Base-by-base conservation (phyloP, 1,140 invertebrate species). In the Musca domestica region DNA sequence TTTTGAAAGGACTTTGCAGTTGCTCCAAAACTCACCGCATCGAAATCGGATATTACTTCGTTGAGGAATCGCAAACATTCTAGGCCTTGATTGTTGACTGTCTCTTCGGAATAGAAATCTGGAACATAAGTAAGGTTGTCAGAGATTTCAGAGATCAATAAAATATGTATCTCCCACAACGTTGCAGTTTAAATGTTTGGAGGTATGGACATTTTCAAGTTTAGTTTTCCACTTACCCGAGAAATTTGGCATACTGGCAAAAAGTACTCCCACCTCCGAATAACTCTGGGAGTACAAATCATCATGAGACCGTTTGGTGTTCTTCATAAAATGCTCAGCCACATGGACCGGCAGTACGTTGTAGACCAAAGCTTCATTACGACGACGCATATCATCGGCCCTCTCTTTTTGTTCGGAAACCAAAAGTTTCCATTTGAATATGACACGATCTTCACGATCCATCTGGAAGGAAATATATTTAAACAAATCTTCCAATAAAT, bases 31-130 rank as follows among this genome's bases (percentile, higher is more conserved):
- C 88, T 88, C 85, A 95, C 93, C 72, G 94, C 92, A 87, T 98
- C 96, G 83, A 97, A 98, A 84, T 98, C 96, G 0, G 95, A 96
- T 75, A 98, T 98, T 67, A 98, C 95, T 89, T 98, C 96, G 81
- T 98, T 98, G 17, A 98, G 87, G 81, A 98, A 97, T 72, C 96
- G 87, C 67, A 98, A 86, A 84, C 96, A 98, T 83, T 98, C 95
- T 68, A 98, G 86, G 27, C 96, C 96, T 86, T 96, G 95, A 83
- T 97, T 97, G 81, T 98, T 96, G 15, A 97, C 95, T 17, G 91
- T 92, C 78, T 97, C 95, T 85, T 97, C 95, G 30, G 93, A 95
- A 81, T 97, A 97, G 78, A 97, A 97, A 84, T 96, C 95, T 88
- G 25, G 23, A 64, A 67, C 2, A 12, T 12, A 14, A 25, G n/a